Conservation (phyloP, 2,113 vertebrate genomes). For the Eretmochelys imbricata region DNA sequence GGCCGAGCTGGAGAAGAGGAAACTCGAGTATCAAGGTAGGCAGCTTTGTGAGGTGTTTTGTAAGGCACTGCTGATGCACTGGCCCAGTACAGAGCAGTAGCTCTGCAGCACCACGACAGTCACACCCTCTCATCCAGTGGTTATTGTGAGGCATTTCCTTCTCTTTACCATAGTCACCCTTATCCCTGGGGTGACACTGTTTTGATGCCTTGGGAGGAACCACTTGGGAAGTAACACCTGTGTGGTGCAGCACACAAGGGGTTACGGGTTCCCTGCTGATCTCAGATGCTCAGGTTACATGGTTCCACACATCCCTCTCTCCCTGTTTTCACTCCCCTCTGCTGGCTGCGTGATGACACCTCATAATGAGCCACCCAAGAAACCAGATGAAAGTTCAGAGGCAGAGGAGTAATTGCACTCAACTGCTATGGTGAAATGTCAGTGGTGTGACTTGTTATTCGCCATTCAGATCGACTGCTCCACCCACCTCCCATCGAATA, state of each 20-base stretch:
- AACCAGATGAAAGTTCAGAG: background rate
- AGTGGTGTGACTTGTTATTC: background rate
- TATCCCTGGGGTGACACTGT: background rate
- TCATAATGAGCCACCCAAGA: background rate
- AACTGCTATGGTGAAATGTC: background rate
- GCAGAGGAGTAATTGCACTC: background rate
- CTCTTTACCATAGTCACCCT: background rate
- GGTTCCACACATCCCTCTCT: background rate
- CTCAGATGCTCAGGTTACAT: background rate
- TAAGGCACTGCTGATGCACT: background rate
- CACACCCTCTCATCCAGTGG: background rate
- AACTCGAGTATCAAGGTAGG: constrained; percentile 95
- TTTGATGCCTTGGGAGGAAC: background rate
- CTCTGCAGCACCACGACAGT: background rate
- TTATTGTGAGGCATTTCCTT: background rate
- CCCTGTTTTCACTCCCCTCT: background rate
- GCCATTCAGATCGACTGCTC: background rate
- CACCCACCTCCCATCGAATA: background rate
- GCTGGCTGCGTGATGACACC: background rate
- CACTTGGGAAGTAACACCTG: background rate
- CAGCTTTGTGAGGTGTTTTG: background rate
- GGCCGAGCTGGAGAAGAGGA: constrained; percentile 96
- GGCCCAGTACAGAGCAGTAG: background rate
- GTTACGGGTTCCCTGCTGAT: background rate
- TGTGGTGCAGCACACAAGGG: background rate